phyloP scores from a whole-genome alignment of 1,140 invertebrate species.

The Trachymyrmex septentrionalis region DNA sequence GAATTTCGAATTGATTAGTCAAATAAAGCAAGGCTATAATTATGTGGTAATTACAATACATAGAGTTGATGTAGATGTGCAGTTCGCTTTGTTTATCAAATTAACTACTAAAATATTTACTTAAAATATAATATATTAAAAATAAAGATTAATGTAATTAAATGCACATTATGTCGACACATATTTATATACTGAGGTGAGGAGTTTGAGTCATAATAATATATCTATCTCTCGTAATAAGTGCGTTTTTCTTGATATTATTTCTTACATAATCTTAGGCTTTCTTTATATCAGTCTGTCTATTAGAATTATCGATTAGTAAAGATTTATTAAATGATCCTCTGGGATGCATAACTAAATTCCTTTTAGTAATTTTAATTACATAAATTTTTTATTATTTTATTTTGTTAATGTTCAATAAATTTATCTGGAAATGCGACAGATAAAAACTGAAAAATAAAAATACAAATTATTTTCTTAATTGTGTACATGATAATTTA shows the following conservation, averaged over 20 bases:
- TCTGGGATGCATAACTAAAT: background rate
- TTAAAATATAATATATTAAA: background rate
- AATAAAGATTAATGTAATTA: constrained; percentile 5
- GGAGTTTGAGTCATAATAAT: background rate
- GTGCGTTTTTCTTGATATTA: background rate
- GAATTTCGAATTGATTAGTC: background rate
- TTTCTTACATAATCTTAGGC: background rate
- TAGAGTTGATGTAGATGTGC: background rate
- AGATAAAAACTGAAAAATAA: background rate
- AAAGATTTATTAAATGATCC: constrained; percentile 7
- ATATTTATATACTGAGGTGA: background rate
- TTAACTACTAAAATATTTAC: background rate
- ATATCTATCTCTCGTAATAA: background rate
- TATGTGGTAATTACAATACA: background rate
- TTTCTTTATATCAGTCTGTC: constrained; percentile 3
- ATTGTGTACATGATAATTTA: background rate
- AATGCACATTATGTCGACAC: background rate
- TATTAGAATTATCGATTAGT: constrained; percentile 11
- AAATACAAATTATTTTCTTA: background rate
- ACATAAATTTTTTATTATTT: background rate
- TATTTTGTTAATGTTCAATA: background rate
- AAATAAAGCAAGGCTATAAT: background rate
- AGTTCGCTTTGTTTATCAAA: background rate
- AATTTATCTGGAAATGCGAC: background rate
- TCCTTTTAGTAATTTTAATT: background rate